Percentiles rank a stretch among this genome's conserved stretches.
Evolutionary conservation across 2,113 vertebrate genomes (phyloP).

Genomic region (Panurus biarmicus): DNA sequence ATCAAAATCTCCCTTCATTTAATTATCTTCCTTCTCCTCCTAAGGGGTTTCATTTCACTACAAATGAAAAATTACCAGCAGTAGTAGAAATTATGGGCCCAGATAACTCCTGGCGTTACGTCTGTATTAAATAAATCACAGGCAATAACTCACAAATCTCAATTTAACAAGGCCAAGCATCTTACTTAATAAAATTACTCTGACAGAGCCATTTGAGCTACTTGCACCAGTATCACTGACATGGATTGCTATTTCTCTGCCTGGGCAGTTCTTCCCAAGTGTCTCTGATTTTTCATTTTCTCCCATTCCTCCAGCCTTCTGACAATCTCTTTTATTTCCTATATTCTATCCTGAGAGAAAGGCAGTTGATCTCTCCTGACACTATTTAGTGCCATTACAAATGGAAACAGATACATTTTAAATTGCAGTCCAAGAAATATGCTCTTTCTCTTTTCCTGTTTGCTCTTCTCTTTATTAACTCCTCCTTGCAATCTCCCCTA

Average conservation of each 20-base stretch:
- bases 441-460: neutral
- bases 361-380: neutral
- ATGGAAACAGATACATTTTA: neutral
- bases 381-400: neutral
- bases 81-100: neutral
- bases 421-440: neutral
- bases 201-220: neutral
- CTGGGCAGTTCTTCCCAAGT: neutral
- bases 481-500: neutral
- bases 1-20: neutral
- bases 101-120: neutral
- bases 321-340: neutral
- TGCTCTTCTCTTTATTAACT: neutral
- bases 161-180: neutral
- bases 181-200: neutral
- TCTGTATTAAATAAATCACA: neutral
- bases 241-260: neutral
- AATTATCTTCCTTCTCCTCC: neutral
- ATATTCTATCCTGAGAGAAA: neutral
- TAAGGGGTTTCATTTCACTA: neutral
- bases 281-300: neutral
- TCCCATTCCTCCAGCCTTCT: neutral
- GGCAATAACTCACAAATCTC: neutral
- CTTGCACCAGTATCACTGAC: neutral
- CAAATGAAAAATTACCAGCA: neutral